phyloP scores from a whole-genome alignment of 2,113 vertebrate genomes.

The Triplophysa rosa region DNA sequence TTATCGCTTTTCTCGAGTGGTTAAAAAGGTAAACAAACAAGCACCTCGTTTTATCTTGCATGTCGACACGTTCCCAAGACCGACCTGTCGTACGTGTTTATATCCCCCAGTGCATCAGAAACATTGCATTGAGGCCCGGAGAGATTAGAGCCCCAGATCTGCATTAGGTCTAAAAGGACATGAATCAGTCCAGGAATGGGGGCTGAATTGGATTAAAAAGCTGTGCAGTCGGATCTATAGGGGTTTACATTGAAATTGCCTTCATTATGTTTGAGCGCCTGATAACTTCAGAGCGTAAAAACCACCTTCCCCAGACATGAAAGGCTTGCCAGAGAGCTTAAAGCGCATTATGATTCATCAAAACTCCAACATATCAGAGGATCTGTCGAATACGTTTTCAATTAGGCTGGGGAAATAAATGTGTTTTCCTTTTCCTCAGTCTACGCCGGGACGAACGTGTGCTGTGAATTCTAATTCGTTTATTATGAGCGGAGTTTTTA shows the following conservation, averaged over 20 bases:
- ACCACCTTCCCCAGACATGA: slow-evolving; percentile 14
- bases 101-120: not conserved
- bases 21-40: not conserved
- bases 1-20: not conserved
- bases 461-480: slow-evolving; percentile 45
- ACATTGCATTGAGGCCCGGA: not conserved
- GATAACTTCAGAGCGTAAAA: slow-evolving; percentile 8
- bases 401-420: slow-evolving; percentile 59
- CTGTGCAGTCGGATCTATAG: slow-evolving; percentile 30
- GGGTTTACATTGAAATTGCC: slow-evolving; percentile 30
- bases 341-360: slow-evolving; percentile 21
- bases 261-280: slow-evolving; percentile 12
- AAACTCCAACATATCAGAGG: slow-evolving; percentile 44
- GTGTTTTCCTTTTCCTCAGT: slow-evolving; percentile 50
- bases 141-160: not conserved
- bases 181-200: not conserved
- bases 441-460: slow-evolving; percentile 3
- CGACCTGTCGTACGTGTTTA: not conserved
- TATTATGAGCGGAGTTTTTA: slow-evolving; percentile 39
- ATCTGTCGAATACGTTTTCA: slow-evolving; percentile 65
- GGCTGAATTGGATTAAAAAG: slow-evolving; percentile 28
- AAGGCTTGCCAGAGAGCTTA: slow-evolving; percentile 25
- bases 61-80: not conserved
- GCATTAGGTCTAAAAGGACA: not conserved
- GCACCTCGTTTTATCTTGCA: not conserved